Evolutionary conservation across 2,797 vertebrate genomes (phyloP), one percentile per base, ranked within the genome.

Genomic region (Hydrocynus forskahlii): DNA sequence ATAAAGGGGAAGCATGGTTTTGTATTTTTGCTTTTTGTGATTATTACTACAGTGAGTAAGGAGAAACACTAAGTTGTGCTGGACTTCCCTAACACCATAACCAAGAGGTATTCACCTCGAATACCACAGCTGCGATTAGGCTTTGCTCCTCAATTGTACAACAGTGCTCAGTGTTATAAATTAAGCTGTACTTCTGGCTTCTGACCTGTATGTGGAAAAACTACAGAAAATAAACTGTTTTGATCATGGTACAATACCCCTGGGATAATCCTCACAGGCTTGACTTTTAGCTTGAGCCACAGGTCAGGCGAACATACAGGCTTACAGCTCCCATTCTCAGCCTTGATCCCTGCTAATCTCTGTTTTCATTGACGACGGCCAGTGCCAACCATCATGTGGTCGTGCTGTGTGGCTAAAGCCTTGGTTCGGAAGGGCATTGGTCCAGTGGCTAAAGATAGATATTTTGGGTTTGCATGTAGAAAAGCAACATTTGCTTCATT

Each of bases 341-440:
- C 13, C 25, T 23, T 50, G 57, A 62, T 79, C 77, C 54, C 23
- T 14, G 21, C 64, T 78, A 70, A 70, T 78, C 76, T 78, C 66
- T 54, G 19, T 78, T 78, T 57, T 70, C 76, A 59, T 70, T 78
- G 64, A 78, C 64, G 14, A 70, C 12, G 59, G n/a, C 29, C 64
- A 23, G 17, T 70, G 66, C 54, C 66, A 69, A 69, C 9, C 48
- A 52, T 71, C 45, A 45, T 16, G 55, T 48, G 68, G 68, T 25
- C n/a, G 19, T n/a, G 7, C 17, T 68, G 7, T 68, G 38, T 43
- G 21, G 66, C 66, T 40, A 68, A 21, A 69, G 43, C 67, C 43
- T 68, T 7, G 8, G 19, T 17, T 40, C 21, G 19, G 64, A 68
- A 64, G 4, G 16, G n/a, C 62, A 13, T 35, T 45, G 19, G n/a